These are phyloP conservation scores for Ctenoplectra terminalis DNA, from an alignment of 1,140 invertebrate genomes.

Conservation along the genomic window DNA sequence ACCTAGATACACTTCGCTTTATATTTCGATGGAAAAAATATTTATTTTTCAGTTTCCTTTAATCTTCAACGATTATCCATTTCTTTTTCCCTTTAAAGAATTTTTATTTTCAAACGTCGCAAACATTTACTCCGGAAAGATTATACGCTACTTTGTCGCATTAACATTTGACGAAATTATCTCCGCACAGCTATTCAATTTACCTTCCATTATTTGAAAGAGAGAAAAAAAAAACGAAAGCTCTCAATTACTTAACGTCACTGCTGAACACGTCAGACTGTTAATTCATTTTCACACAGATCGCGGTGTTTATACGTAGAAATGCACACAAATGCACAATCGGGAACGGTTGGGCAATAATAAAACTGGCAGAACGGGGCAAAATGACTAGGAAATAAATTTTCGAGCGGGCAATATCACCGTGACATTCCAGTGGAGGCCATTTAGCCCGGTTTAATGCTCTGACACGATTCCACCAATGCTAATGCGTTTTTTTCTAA, in stretches of 20 bases:
- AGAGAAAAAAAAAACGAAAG: background rate
- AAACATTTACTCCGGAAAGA: no score
- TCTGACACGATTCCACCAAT: constrained; percentile 40
- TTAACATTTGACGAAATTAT: no score
- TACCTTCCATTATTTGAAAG: background rate
- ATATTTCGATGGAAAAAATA: no score
- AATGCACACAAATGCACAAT: background rate
- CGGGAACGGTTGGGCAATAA: background rate
- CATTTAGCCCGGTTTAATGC: constrained; percentile 43
- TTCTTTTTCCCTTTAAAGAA: no score
- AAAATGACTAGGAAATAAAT: constrained; percentile 41
- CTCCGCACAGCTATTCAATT: no score
- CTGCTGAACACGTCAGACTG: background rate
- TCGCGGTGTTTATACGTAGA: background rate
- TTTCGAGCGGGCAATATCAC: constrained; percentile 21
- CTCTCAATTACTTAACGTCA: constrained; percentile 27
- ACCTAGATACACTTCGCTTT: background rate
- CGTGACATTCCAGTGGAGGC: constrained; percentile 13
- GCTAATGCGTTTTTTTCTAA: constrained; percentile 54
- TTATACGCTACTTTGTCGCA: no score
- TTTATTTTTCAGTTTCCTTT: no score
- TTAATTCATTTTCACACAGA: constrained; percentile 10
- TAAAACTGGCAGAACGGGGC: constrained; percentile 11
- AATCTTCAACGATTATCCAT: no score
- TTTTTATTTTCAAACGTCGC: no score